Evolutionary conservation across 2,113 vertebrate species (phyloP).

Genomic region (Antechinus stuartii): DNA sequence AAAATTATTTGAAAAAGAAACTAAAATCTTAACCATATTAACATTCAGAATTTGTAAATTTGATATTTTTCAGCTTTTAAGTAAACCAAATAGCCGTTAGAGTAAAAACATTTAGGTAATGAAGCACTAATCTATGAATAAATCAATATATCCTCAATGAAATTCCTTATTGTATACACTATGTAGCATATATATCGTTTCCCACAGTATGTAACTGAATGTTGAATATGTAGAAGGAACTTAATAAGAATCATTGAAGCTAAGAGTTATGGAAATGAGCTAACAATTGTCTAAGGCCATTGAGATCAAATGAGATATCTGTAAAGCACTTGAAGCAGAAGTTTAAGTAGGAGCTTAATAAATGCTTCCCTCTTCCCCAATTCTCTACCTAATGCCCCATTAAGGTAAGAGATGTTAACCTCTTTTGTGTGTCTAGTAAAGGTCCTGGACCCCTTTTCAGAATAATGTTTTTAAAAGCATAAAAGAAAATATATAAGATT

Average conservation of each 20-base stretch:
- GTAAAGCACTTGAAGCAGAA: background rate
- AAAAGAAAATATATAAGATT: background rate
- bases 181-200: background rate
- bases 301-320: background rate
- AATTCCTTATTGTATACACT: background rate
- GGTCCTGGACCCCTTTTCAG: background rate
- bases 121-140: background rate
- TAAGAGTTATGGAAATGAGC: background rate
- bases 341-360: background rate
- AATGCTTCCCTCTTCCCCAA: background rate
- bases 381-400: background rate
- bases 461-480: background rate
- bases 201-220: background rate
- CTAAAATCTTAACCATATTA: constrained; percentile 7
- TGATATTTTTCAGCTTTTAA: constrained; percentile 24
- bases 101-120: constrained; percentile 11
- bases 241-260: background rate
- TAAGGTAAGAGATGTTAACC: background rate
- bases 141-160: background rate
- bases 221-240: background rate
- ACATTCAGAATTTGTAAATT: constrained; percentile 14
- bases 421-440: background rate
- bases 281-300: background rate
- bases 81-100: constrained; percentile 39
- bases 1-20: constrained; percentile 39